A percentile compares a stretch with the other conserved stretches of the same genome.
These are phyloP conservation scores for Galaxias olidus DNA, from an alignment of 2,797 vertebrate species.

Conservation along the genomic window DNA sequence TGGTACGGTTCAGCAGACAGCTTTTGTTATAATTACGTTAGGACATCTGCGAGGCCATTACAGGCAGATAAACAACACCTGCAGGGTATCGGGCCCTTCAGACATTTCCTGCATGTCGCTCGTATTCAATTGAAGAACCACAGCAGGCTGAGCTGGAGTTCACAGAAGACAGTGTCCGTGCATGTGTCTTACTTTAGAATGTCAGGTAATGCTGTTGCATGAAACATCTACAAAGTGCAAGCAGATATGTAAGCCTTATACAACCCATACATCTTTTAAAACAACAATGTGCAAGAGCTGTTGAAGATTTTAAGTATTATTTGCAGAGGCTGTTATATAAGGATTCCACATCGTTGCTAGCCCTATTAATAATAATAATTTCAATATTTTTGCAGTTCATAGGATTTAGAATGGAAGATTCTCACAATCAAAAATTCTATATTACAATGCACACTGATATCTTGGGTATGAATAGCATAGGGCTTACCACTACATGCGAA, in stretches of 20 bases:
- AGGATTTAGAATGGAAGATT: no score
- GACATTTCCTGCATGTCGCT: constrained; percentile 24
- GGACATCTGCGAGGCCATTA: constrained; percentile 50
- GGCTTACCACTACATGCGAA: constrained; percentile 34
- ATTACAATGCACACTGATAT: neutral
- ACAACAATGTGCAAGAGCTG: no score
- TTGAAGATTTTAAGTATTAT: no score
- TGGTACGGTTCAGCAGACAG: constrained; percentile 40
- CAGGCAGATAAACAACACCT: constrained; percentile 51
- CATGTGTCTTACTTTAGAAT: constrained; percentile 6
- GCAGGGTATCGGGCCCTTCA: constrained; percentile 35
- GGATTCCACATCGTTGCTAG: no score
- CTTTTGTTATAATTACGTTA: constrained; percentile 57
- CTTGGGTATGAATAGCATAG: constrained; percentile 19
- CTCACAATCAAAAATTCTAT: no score
- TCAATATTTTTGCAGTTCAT: no score
- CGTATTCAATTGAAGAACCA: constrained; percentile 24
- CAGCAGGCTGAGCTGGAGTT: constrained; percentile 1
- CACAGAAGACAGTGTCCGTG: neutral
- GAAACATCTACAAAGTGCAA: no score
- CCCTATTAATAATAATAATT: no score
- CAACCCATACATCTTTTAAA: no score
- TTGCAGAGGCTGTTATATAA: no score
- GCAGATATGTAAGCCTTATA: no score
- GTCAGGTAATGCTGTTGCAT: neutral